Percentiles rank a stretch among this genome's conserved stretches.
Conservation (phyloP, 1,140 invertebrate species). For the Drosophila baimaii region DNA sequence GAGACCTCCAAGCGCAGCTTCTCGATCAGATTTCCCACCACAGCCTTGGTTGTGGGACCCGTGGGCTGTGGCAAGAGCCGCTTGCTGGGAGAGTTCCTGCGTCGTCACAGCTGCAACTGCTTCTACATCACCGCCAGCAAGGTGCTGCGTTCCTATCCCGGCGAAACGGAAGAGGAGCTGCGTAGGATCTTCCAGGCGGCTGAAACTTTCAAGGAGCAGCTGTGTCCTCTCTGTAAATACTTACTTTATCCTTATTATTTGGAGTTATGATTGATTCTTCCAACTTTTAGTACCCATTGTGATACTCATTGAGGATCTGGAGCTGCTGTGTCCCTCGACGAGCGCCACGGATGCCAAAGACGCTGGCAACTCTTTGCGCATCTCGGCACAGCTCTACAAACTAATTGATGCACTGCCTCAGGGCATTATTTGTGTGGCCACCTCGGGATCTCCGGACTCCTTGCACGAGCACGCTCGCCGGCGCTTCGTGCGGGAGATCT, state of each 20-base stretch:
- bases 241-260: neutral
- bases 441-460: slow-evolving; percentile 76
- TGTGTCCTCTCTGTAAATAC: slow-evolving; percentile 46
- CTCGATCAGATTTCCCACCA: slow-evolving; percentile 37
- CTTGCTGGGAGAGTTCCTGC: slow-evolving; percentile 56
- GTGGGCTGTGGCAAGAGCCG: slow-evolving; percentile 70
- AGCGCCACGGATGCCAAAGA: slow-evolving; percentile 39
- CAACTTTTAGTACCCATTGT: slow-evolving; percentile 53
- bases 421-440: slow-evolving; percentile 83
- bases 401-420: slow-evolving; percentile 80
- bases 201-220: slow-evolving; percentile 53
- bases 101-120: slow-evolving; percentile 53
- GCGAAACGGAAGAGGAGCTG: slow-evolving; percentile 84
- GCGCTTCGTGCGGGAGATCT: slow-evolving; percentile 82
- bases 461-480: slow-evolving; percentile 80
- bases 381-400: slow-evolving; percentile 74
- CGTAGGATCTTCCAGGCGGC: slow-evolving; percentile 83
- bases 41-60: slow-evolving; percentile 65
- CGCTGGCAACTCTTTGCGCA: slow-evolving; percentile 65
- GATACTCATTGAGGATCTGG: slow-evolving; percentile 82
- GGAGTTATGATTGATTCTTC: no score
- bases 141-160: slow-evolving; percentile 79
- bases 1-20: neutral
- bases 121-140: slow-evolving; percentile 66
- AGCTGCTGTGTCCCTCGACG: slow-evolving; percentile 74